Conservation (phyloP, 1,140 invertebrate genomes). For the Thaumetopoea pityocampa region DNA sequence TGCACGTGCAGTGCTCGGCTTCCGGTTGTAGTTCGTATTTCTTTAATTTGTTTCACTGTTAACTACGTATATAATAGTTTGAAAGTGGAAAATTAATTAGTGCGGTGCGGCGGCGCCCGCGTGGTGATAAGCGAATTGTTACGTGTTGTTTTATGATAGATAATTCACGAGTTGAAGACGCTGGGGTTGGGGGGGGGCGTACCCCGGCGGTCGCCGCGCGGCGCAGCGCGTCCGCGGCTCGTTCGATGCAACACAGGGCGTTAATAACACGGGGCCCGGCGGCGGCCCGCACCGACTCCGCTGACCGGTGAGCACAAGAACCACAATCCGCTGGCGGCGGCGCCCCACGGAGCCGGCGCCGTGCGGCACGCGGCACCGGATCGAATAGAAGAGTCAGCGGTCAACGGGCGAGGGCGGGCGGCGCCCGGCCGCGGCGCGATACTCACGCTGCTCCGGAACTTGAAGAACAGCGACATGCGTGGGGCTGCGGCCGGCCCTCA, state of each 20-base stretch:
- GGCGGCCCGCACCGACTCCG: too few relatives aligned
- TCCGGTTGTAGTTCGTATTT: too few relatives aligned
- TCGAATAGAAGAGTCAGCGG: neutral
- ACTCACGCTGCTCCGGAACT: slow-evolving; percentile 49
- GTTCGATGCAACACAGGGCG: neutral
- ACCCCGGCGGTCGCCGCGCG: slow-evolving; percentile 6
- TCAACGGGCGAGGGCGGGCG: neutral
- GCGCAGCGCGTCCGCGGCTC: neutral
- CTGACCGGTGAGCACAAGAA: too few relatives aligned
- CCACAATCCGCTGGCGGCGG: too few relatives aligned
- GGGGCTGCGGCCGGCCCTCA: slow-evolving; percentile 27
- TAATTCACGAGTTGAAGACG: too few relatives aligned
- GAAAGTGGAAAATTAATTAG: too few relatives aligned
- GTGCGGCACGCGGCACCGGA: neutral
- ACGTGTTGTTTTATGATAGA: too few relatives aligned
- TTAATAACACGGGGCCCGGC: too few relatives aligned
- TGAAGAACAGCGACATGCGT: slow-evolving; percentile 50
- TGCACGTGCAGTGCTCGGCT: too few relatives aligned
- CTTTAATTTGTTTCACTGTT: too few relatives aligned
- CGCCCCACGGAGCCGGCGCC: neutral
- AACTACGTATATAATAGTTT: too few relatives aligned
- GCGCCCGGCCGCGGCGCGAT: slow-evolving; percentile 3
- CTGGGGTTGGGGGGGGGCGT: neutral
- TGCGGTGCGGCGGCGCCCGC: neutral
- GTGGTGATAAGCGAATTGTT: too few relatives aligned